phyloP scores from a whole-genome alignment of 2,113 vertebrate species.

The Gnathonemus longibarbis region DNA sequence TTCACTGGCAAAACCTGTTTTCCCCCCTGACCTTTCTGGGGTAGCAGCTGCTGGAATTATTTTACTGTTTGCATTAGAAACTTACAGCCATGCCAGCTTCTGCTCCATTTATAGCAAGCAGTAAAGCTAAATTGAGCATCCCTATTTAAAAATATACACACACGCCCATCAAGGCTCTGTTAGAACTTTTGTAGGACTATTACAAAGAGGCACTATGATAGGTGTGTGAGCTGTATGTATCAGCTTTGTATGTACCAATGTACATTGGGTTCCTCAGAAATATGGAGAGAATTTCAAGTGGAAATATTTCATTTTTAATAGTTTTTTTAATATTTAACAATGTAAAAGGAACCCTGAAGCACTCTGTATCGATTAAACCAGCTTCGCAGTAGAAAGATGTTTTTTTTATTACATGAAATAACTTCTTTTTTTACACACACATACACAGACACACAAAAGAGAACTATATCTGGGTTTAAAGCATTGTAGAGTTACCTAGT shows the following conservation, averaged over 20 bases:
- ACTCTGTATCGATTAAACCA: not conserved
- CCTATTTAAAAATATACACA: constrained; percentile 39
- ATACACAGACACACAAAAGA: not conserved
- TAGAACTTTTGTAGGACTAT: constrained; percentile 33
- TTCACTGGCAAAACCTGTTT: constrained; percentile 11
- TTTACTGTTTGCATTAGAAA: constrained; percentile 51
- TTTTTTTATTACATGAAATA: not conserved
- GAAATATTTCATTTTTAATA: constrained; percentile 37
- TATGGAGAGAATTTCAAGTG: constrained; percentile 29
- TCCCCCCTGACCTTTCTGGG: constrained; percentile 2
- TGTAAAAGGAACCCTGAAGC: not conserved
- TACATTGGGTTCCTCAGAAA: constrained; percentile 48
- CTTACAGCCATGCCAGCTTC: constrained; percentile 47
- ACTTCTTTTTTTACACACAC: not conserved
- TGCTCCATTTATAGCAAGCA: constrained; percentile 57
- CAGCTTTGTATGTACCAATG: constrained; percentile 48
- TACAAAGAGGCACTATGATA: constrained; percentile 50
- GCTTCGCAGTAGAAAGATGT: not conserved
- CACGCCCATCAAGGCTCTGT: constrained; percentile 41
- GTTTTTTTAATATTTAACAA: constrained; percentile 25
- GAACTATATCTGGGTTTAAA: not conserved
- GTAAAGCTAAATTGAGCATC: constrained; percentile 57
- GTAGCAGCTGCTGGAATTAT: constrained; percentile 48
- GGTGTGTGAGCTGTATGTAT: constrained; percentile 25
- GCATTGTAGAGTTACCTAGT: not conserved